Evolutionary conservation across 2,888 invertebrate genomes (phyloP).

Genomic region (Leptopilina myrica): DNA sequence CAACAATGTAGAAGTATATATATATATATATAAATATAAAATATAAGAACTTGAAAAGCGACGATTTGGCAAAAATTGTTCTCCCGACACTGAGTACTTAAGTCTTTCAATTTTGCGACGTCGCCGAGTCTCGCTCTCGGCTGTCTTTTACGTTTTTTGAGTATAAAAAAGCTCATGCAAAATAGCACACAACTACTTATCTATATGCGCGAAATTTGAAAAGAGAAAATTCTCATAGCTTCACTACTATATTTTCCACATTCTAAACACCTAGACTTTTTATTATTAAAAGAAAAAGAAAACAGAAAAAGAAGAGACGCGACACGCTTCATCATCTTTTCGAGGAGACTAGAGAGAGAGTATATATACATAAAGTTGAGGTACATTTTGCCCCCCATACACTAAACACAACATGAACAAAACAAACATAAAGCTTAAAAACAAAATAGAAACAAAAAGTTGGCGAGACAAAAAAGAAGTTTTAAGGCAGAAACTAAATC

Average conservation of each 20-base stretch:
- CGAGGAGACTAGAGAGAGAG: background rate
- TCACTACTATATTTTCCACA: slow-evolving; percentile 25
- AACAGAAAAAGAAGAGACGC: background rate
- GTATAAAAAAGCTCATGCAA: background rate
- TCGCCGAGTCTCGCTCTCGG: slow-evolving; percentile 32
- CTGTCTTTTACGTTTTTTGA: slow-evolving; percentile 26
- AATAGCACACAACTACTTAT: background rate
- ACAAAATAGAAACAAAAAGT: no score
- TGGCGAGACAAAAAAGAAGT: background rate
- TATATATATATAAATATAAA: no score
- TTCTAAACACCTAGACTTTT: slow-evolving; percentile 19
- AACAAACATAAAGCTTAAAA: no score
- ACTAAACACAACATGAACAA: background rate
- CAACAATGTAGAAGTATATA: background rate
- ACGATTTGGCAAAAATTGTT: slow-evolving; percentile 32
- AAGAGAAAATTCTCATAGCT: slow-evolving; percentile 2
- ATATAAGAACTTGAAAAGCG: slow-evolving; percentile 19
- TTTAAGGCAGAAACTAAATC: no score
- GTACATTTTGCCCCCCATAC: background rate
- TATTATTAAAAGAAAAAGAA: background rate
- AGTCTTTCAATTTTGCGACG: slow-evolving; percentile 28
- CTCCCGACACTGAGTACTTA: slow-evolving; percentile 10
- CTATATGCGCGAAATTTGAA: slow-evolving; percentile 31
- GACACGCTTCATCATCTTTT: background rate
- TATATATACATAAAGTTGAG: background rate